Conservation (phyloP, 37 sponge, comb jelly and placozoan species). For the Halichondria panicea region DNA sequence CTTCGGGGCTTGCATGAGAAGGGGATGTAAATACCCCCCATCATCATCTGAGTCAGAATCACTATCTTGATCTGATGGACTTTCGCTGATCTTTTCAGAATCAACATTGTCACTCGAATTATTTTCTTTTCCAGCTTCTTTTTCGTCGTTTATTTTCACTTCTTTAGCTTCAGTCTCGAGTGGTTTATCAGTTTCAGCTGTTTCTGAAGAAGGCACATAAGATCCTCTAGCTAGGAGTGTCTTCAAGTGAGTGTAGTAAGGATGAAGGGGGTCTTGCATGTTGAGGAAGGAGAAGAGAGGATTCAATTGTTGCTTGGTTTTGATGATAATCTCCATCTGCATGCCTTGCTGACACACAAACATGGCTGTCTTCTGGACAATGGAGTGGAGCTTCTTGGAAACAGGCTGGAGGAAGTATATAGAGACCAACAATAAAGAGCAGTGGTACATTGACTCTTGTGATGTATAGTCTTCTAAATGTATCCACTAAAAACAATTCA, state of each 20-base stretch:
- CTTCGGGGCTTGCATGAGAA: conserved; percentile 18
- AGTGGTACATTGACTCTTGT: too few species aligned
- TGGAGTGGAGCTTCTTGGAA: conserved; percentile 81
- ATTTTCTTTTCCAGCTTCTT: not conserved
- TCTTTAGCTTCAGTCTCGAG: not conserved
- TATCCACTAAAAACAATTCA: too few species aligned
- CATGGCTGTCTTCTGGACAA: conserved; percentile 87
- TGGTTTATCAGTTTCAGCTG: not conserved
- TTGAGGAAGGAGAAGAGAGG: conserved; percentile 90
- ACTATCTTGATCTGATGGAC: too few species aligned
- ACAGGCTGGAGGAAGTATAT: conserved; percentile 61
- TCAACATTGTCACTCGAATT: not conserved
- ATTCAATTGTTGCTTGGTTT: conserved; percentile 88
- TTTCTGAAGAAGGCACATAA: conserved; percentile 33
- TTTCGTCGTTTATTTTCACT: conserved; percentile 2
- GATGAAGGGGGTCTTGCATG: conserved; percentile 64
- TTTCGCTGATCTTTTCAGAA: too few species aligned
- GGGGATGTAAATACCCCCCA: conserved; percentile 76
- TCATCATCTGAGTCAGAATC: conserved; percentile 62
- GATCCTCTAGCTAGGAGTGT: conserved; percentile 20
- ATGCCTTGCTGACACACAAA: conserved; percentile 79
- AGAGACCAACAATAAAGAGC: conserved; percentile 11
- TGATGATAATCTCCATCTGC: conserved; percentile 96
- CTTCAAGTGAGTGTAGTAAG: conserved; percentile 88
- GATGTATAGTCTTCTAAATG: too few species aligned